These are phyloP conservation scores for Ciconia boyciana DNA, from an alignment of 2,113 vertebrate species.

Conservation along the genomic window DNA sequence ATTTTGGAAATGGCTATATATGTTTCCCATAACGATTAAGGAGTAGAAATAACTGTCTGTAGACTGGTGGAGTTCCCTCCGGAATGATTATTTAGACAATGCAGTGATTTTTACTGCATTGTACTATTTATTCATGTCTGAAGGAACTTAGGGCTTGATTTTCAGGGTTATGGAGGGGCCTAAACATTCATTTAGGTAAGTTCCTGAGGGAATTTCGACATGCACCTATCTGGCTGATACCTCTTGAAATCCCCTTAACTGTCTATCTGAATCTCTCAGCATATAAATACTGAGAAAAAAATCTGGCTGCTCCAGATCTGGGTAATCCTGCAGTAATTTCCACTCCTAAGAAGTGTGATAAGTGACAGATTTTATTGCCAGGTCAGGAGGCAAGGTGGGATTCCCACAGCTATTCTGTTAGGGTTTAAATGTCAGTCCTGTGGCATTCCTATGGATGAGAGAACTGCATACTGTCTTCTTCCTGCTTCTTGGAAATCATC, in stretches of 20 bases:
- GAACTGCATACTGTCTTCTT: not conserved
- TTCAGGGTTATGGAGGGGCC: not conserved
- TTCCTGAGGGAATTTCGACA: not conserved
- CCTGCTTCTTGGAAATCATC: not conserved
- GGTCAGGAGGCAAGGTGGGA: not conserved
- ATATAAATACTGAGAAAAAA: not conserved
- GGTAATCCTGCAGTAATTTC: not conserved
- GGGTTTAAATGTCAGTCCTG: not conserved
- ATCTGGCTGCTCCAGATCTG: not conserved
- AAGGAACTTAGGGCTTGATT: not conserved
- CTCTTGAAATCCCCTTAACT: not conserved
- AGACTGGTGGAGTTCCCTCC: not conserved
- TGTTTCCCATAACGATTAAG: not conserved
- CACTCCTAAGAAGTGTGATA: not conserved
- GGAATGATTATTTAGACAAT: not conserved
- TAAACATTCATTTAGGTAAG: not conserved
- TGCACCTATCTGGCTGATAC: accelerated
- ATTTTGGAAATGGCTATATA: not conserved
- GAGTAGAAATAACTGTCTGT: not conserved
- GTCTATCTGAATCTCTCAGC: not conserved
- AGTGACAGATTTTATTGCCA: not conserved
- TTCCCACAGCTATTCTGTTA: not conserved
- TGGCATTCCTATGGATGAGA: not conserved
- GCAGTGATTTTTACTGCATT: not conserved
- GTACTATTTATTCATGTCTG: not conserved